phyloP scores from a whole-genome alignment of 2,888 invertebrate genomes.

The Anthophora plumipes region DNA sequence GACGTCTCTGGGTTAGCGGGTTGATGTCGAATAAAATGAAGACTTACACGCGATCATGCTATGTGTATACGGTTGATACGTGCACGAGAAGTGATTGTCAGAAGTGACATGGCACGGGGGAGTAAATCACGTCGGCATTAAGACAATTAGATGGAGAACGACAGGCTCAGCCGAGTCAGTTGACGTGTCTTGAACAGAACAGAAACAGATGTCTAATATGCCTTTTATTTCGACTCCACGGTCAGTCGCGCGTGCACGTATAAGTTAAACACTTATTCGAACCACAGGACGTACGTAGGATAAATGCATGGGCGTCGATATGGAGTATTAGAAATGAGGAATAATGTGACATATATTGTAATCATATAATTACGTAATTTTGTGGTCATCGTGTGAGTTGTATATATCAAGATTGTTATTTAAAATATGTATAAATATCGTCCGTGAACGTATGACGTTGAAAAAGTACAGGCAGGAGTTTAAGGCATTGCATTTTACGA shows the following conservation, averaged over 20 bases:
- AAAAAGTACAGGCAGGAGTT: not conserved
- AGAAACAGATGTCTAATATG: conserved; percentile 57
- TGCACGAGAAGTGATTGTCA: conserved; percentile 57
- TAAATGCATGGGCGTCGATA: conserved; percentile 53
- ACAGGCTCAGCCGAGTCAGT: conserved; percentile 43
- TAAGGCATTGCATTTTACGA: conserved; percentile 15
- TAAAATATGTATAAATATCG: conserved; percentile 13
- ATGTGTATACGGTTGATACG: conserved; percentile 45
- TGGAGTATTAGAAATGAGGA: conserved; percentile 30
- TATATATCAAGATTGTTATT: conserved; percentile 6
- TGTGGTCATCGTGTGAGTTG: not conserved
- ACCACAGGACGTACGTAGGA: conserved; percentile 50
- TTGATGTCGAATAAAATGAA: conserved; percentile 65
- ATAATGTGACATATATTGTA: conserved; percentile 32
- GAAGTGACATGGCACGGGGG: conserved; percentile 63
- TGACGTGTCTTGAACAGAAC: conserved; percentile 52
- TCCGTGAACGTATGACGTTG: not conserved
- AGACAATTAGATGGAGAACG: conserved; percentile 74
- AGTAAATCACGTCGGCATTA: conserved; percentile 78
- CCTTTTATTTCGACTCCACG: conserved; percentile 62
- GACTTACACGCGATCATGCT: conserved; percentile 54
- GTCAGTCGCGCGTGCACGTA: conserved; percentile 25
- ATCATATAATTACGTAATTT: not conserved
- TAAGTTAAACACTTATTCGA: conserved; percentile 44
- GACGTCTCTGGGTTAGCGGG: conserved; percentile 68